Conservation (phyloP, 2,797 vertebrate genomes). For the Syngnathus rostellatus region DNA sequence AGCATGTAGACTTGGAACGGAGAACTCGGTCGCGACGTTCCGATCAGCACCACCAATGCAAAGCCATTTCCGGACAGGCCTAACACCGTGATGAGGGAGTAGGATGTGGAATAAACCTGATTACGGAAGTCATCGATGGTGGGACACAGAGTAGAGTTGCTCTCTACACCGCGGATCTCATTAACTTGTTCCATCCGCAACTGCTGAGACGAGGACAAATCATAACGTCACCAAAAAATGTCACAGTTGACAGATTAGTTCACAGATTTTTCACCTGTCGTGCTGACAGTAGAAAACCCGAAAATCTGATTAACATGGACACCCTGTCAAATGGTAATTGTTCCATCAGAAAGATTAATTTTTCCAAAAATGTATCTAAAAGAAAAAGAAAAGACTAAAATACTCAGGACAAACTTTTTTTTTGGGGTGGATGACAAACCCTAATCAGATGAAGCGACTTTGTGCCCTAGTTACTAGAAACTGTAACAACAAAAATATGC, state of each 20-base stretch:
- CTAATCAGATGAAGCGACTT: not conserved
- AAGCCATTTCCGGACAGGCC: conserved; percentile 83
- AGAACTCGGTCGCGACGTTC: conserved; percentile 69
- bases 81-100: conserved; percentile 81
- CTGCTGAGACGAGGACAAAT: conserved; percentile 11
- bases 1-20: conserved; percentile 91
- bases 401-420: no score
- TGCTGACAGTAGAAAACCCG: not conserved
- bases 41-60: conserved; percentile 77
- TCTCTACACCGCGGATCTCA: not conserved
- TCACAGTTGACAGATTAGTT: not conserved
- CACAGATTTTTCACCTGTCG: not conserved
- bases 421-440: not conserved
- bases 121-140: conserved; percentile 87
- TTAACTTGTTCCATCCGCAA: conserved; percentile 27
- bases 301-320: not conserved
- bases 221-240: not conserved
- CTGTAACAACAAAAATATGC: not conserved
- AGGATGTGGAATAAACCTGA: conserved; percentile 82
- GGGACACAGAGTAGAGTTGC: conserved; percentile 24
- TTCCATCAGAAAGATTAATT: not conserved
- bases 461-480: not conserved
- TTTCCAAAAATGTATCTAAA: not conserved
- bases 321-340: not conserved
- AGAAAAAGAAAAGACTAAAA: no score